These are phyloP conservation scores for Cololabis saira DNA, from an alignment of 2,113 vertebrate genomes.

Conservation along the genomic window DNA sequence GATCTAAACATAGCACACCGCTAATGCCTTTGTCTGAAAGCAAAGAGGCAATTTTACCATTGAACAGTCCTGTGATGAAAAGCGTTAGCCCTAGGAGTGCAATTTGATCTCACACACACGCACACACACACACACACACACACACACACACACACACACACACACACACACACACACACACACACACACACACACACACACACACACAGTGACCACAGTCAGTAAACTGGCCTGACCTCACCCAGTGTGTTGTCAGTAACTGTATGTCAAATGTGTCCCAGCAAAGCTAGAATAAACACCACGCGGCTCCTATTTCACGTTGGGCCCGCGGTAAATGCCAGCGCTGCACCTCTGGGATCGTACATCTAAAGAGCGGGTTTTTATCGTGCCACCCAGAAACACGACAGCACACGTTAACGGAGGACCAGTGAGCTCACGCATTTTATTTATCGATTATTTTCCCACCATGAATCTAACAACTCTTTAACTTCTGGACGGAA, in stretches of 20 bases:
- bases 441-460: too few relatives aligned
- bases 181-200: constrained; percentile 11
- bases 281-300: constrained; percentile 45
- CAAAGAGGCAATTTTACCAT: constrained; percentile 46
- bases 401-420: constrained; percentile 18
- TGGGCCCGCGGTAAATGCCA: constrained; percentile 44
- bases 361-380: constrained; percentile 49
- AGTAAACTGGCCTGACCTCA: constrained; percentile 52
- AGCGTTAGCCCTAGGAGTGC: constrained; percentile 44
- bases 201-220: constrained; percentile 26
- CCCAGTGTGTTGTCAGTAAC: constrained; percentile 39
- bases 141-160: constrained; percentile 10
- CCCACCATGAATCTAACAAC: too few relatives aligned
- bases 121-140: constrained; percentile 15
- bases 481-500: not conserved
- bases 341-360: constrained; percentile 28
- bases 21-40: constrained; percentile 55
- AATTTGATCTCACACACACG: constrained; percentile 31
- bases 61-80: constrained; percentile 41
- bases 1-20: constrained; percentile 59
- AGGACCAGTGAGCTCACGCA: constrained; percentile 4
- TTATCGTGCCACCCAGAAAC: constrained; percentile 55
- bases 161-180: constrained; percentile 14
- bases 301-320: constrained; percentile 47
- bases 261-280: constrained; percentile 41